Conservation (phyloP, 2,888 invertebrate genomes). For the Prosapia bicincta region DNA sequence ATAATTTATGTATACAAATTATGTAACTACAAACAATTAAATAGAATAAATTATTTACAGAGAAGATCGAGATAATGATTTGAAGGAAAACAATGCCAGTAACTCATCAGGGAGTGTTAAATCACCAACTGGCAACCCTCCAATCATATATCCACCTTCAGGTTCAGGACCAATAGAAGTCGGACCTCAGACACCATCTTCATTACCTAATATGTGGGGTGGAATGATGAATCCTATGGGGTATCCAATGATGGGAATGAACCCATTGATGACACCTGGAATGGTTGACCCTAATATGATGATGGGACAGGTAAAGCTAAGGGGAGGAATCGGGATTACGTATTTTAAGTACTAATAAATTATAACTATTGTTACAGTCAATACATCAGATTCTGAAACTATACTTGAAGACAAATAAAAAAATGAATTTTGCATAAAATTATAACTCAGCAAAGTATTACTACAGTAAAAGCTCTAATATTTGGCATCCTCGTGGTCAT, state of each 20-base stretch:
- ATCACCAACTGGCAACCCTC: not conserved
- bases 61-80: not conserved
- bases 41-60: not conserved
- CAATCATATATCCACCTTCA: not conserved
- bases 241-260: constrained; percentile 31
- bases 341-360: too few species aligned
- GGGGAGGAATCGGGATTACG: too few species aligned
- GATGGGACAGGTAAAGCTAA: constrained; percentile 52
- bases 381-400: too few species aligned
- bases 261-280: constrained; percentile 31
- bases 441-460: too few species aligned
- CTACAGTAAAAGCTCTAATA: too few species aligned
- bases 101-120: not conserved
- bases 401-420: too few species aligned
- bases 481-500: too few species aligned
- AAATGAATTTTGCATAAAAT: too few species aligned
- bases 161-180: not conserved
- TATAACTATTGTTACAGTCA: too few species aligned
- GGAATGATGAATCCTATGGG: constrained; percentile 36
- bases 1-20: too few species aligned
- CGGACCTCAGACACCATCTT: not conserved
- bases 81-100: constrained; percentile 2
- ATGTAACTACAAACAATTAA: too few species aligned
- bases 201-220: constrained; percentile 24
- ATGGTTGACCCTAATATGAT: constrained; percentile 62